phyloP scores from a whole-genome alignment of 2,888 invertebrate genomes.

The Synergus umbraculus region DNA sequence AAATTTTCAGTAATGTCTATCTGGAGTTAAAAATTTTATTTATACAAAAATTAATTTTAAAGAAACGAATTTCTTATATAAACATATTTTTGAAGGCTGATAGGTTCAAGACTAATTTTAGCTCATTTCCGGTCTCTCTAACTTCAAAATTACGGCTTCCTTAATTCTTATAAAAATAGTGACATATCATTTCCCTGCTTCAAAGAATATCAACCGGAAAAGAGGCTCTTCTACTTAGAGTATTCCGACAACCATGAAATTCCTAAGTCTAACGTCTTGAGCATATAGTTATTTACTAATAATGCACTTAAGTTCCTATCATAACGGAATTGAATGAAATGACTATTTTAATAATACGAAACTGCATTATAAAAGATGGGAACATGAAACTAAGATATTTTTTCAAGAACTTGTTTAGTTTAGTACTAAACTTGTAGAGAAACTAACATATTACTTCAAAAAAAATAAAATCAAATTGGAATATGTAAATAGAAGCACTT shows the following conservation, averaged over 20 bases:
- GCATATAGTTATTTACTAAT: constrained; percentile 13
- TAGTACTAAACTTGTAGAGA: no score
- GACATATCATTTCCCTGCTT: neutral
- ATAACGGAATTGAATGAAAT: constrained; percentile 34
- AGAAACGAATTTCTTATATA: neutral
- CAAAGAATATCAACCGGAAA: constrained; percentile 35
- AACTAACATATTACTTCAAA: neutral
- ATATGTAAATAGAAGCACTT: constrained; percentile 31
- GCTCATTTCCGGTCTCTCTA: neutral
- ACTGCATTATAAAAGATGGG: neutral
- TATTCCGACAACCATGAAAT: constrained; percentile 30
- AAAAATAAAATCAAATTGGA: constrained; percentile 19
- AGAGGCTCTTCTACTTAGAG: neutral
- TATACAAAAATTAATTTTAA: neutral
- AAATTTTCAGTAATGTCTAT: neutral
- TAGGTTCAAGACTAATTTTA: neutral
- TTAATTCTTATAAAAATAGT: no score
- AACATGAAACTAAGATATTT: neutral
- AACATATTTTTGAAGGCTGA: neutral
- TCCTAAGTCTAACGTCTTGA: constrained; percentile 8
- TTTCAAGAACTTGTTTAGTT: neutral
- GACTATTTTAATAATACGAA: neutral
- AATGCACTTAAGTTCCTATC: neutral
- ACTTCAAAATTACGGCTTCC: neutral
- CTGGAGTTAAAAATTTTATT: neutral